Evolutionary conservation across 2,113 vertebrate species (phyloP).

Genomic region (Nansenia antarctica): DNA sequence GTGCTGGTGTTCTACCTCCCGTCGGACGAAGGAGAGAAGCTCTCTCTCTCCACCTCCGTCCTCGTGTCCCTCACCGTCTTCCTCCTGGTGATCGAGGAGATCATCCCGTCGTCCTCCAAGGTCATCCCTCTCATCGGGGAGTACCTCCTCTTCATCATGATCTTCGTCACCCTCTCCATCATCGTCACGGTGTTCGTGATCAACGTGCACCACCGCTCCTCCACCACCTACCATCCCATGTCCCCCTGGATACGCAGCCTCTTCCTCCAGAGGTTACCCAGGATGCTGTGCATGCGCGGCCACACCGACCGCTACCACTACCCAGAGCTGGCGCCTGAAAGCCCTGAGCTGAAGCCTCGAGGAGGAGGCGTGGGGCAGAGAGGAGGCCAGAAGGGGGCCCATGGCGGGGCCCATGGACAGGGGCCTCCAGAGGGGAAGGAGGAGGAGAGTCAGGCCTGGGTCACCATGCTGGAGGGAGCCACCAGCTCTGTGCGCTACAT

Average conservation of each 20-base stretch:
- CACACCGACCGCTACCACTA: slow-evolving; percentile 85
- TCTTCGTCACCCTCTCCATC: slow-evolving; percentile 96
- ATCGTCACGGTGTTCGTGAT: slow-evolving; percentile 96
- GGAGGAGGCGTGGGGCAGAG: slow-evolving; percentile 48
- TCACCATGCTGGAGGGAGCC: slow-evolving; percentile 89
- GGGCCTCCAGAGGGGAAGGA: slow-evolving; percentile 73
- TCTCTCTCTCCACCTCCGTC: slow-evolving; percentile 93
- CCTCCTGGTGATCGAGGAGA: slow-evolving; percentile 96
- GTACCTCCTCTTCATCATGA: slow-evolving; percentile 96
- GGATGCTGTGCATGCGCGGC: slow-evolving; percentile 90
- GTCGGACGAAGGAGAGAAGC: slow-evolving; percentile 96
- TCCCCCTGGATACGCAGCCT: slow-evolving; percentile 94
- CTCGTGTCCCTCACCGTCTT: slow-evolving; percentile 97
- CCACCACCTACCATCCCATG: slow-evolving; percentile 94
- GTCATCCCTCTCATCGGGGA: slow-evolving; percentile 96
- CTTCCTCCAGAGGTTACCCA: slow-evolving; percentile 89
- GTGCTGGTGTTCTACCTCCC: slow-evolving; percentile 96
- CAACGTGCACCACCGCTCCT: slow-evolving; percentile 95
- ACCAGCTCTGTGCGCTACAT: slow-evolving; percentile 92
- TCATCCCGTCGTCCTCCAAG: slow-evolving; percentile 97
- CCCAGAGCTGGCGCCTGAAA: slow-evolving; percentile 77
- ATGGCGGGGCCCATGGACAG: slow-evolving; percentile 50
- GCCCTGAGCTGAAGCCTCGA: slow-evolving; percentile 68
- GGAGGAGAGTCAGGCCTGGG: slow-evolving; percentile 78
- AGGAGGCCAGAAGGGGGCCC: slow-evolving; percentile 47